Base-by-base conservation (phyloP, 1,140 invertebrate species). In the Helicorthomorpha holstii region DNA sequence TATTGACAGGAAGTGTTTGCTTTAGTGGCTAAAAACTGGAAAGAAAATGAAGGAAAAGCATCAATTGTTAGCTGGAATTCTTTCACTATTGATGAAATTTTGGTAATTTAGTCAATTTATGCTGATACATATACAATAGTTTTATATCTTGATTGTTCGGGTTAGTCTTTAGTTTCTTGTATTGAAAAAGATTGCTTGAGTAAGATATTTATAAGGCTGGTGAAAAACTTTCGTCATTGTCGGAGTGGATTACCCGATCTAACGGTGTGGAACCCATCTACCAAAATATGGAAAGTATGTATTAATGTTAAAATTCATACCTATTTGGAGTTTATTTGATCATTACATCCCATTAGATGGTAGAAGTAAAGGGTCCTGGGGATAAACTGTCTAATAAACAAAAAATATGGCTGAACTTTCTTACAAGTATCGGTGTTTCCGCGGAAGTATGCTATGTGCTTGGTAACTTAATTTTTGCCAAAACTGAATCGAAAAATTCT, bases 241-340 rank as follows among this genome's bases (percentile, higher is more conserved):
- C 69, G 73, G 49, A 74, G 76, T 59, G 85, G 85, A 26, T 85
- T 89, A 66, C 85, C 85, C 22, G 85, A 90, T 69, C 72, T 90
- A 16, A 76, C 80, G 16, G 59, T 88, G 1, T 90, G 85, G 85
- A 78, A 86, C 63, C 58, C 61, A 23, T 26, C 61, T 3, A 74
- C 63, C n/a, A 46, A 27, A 47, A 57, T 49, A 44, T 59, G 65
- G 19, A 72, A 71, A 63, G 66, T 70, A 45, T 52, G 29, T n/a
- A n/a, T n/a, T n/a, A n/a, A n/a, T n/a, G n/a, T n/a, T n/a, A n/a
- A n/a, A n/a, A n/a, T n/a, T n/a, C n/a, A n/a, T n/a, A n/a, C n/a
- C n/a, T n/a, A n/a, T n/a, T n/a, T n/a, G n/a, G n/a, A n/a, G n/a
- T n/a, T n/a, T n/a, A n/a, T n/a, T n/a, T n/a, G n/a, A n/a, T n/a